Evolutionary conservation across 2,113 vertebrate species (phyloP), one percentile per base, ranked within the genome.

Genomic region (Poeciliopsis occidentalis): DNA sequence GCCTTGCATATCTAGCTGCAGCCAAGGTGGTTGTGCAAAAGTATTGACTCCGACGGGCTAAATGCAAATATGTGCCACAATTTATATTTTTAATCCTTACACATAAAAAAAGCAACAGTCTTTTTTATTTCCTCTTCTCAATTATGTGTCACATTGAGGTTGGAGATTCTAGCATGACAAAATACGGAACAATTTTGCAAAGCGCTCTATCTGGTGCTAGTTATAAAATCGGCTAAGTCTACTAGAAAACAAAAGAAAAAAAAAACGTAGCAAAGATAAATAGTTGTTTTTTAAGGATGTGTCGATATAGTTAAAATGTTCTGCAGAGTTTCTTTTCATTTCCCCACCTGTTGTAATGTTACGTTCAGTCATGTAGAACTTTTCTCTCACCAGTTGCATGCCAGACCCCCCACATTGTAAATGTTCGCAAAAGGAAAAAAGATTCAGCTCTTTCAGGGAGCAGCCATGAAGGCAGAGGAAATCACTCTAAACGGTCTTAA

Each of bases 401-500:
- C 91, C 88, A 91, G 93, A 94, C 92, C 93, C 91, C 93, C 94
- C 93, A 93, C 92, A 90, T 90, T 91, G 92, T 91, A 92, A 93
- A 91, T 91, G 77, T 78, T 66, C 8, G 79, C 89, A 73, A 85
- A 90, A 79, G 87, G 74, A 85, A 85, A 57, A 90, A 90, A 90
- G 88, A 91, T 89, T 88, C 84, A 66, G 83, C 77, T 89, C 88
- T 91, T 93, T 87, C 67, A 92, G 88, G 90, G 90, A 91, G 88
- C 71, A 79, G 84, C 90, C 80, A 88, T 86, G 92, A 91, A 92
- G 92, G 89, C 91, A 89, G 89, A 90, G 85, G 88, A 98, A 98
- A 98, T 98, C 96, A 97, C 95, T 96, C 95, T 96, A 97, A 98
- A 99, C 96, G 96, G 96, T 96, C 95, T 96, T 98, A 98, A 98